Evolutionary conservation across 2,888 invertebrate species (phyloP), one percentile per base, ranked within the genome.

Genomic region (Eilema caniola): DNA sequence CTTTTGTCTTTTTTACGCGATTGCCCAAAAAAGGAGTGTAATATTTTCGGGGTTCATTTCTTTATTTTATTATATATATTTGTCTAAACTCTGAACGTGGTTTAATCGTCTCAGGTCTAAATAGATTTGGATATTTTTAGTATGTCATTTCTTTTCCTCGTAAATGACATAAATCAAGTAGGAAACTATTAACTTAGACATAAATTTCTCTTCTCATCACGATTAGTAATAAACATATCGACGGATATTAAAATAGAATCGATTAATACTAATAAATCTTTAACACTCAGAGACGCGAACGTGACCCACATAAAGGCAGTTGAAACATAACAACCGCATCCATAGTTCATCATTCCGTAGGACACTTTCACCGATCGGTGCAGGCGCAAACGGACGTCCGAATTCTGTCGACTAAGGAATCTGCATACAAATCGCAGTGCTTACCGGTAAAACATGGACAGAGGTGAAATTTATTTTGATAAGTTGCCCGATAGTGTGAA

Each of bases 351-450:
- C 37, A 23, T 12, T 78, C 62, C 28, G 14, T 66, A 31, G 74
- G 20, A 37, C 71, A 80, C 82, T 82, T 82, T 82, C 82, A 79
- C 82, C 71, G 66, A 24, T 28, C 62, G 64, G 16, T 72, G 72
- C 65, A 12, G 3, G 62, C 73, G 75, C 72, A 74, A 69, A 69
- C 75, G 68, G 74, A 73, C 65, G 37, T 79, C 71, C 75, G 70
- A 76, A 75, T 80, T 73, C 74, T 75, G 33, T 74, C 72, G 65
- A 31, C 66, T 67, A 41, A 73, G 74, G 63, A 71, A 82, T 80
- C 70, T 70, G 71, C 80, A 79, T 82, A 82, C 72, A 78, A 83
- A 83, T 82, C 60, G 78, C 75, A 73, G 25, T 66, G 59, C 64
- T 71, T 72, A 70, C 72, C 71, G 59, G 57, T 63, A 65, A 59